Base-by-base conservation (phyloP, 2,888 invertebrate genomes). In the Junonia oenone region DNA sequence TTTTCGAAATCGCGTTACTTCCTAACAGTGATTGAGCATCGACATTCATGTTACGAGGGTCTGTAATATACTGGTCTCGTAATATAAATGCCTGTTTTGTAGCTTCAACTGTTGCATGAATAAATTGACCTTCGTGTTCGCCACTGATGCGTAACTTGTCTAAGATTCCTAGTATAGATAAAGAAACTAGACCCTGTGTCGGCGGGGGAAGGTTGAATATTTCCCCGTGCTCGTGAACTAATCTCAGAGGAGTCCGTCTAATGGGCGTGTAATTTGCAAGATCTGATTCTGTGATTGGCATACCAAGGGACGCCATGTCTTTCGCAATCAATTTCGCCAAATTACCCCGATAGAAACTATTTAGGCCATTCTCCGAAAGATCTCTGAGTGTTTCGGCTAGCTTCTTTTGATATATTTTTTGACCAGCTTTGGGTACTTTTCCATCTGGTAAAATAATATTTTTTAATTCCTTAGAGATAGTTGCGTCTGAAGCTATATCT, bases 171-270 rank as follows among this genome's bases (percentile, higher is more conserved):
- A 88, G 76, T 55, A 89, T 73, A 6, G 76, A 67, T 38, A 89
- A 63, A 1, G 87, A 88, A 60, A 80, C 76, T 62, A 82, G 59
- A 4, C 89, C 89, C 68, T 88, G 87, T n/a, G 89, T 81, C n/a
- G 89, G 89, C 31, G 89, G 86, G 27, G 88, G 87, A 58, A 76
- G 62, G 62, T 89, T 88, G 47, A 72, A 82, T 51, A 89, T 43
- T 51, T 83, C 81, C 0, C 85, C 87, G 40, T 74, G 66, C 35
- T 71, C 76, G 54, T 85, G 87, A 27, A 68, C 50, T 56, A 86
- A 66, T 60, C 73, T 68, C 62, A 89, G 64, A 33, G 88, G 85
- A 54, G 60, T 65, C 65, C 78, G 82, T 58, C 83, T 76, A 48
- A 79, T 66, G 19, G 88, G 64, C 27, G 67, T 62, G 67, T 81